Percentiles rank a stretch among this genome's conserved stretches.
These are phyloP conservation scores for Megalops cyprinoides DNA, from an alignment of 2,797 vertebrate species.

Conservation along the genomic window DNA sequence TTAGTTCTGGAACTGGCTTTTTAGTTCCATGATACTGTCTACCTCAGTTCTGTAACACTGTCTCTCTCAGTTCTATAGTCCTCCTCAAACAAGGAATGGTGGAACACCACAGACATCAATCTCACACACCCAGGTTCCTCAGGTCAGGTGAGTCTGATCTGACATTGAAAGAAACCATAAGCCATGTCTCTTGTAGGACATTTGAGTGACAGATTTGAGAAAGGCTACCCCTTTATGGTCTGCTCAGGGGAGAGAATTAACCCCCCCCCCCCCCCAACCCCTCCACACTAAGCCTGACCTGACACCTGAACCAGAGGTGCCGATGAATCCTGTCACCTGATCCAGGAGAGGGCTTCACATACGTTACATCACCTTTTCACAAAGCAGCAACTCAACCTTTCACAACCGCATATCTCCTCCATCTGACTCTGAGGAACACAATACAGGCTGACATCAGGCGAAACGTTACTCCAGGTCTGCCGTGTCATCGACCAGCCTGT, in stretches of 20 bases:
- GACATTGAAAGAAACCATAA: too few species aligned
- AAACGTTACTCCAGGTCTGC: neutral
- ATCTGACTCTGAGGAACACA: slow-evolving; percentile 44
- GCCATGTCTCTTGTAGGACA: too few species aligned
- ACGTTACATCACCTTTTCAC: slow-evolving; percentile 6
- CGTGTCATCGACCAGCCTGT: neutral
- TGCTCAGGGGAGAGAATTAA: too few species aligned
- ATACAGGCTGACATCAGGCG: too few species aligned
- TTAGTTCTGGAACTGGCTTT: too few species aligned
- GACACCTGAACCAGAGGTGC: slow-evolving; percentile 46
- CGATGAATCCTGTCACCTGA: slow-evolving; percentile 45
- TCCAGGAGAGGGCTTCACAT: slow-evolving; percentile 33
- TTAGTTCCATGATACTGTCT: too few species aligned
- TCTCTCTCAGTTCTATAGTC: neutral
- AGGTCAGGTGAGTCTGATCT: neutral
- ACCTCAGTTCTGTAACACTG: slow-evolving; percentile 1
- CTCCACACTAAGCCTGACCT: too few species aligned
- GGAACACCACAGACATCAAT: neutral
- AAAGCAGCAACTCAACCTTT: neutral
- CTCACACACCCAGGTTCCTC: neutral
- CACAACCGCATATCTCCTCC: neutral
- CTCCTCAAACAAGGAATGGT: neutral
- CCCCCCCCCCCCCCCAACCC: too few species aligned
- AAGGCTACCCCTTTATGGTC: too few species aligned
- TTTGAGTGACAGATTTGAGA: too few species aligned